A percentile compares a stretch with the other conserved stretches of the same genome.
Conservation (phyloP, 2,113 vertebrate genomes). For the Typhlomys cinereus region DNA sequence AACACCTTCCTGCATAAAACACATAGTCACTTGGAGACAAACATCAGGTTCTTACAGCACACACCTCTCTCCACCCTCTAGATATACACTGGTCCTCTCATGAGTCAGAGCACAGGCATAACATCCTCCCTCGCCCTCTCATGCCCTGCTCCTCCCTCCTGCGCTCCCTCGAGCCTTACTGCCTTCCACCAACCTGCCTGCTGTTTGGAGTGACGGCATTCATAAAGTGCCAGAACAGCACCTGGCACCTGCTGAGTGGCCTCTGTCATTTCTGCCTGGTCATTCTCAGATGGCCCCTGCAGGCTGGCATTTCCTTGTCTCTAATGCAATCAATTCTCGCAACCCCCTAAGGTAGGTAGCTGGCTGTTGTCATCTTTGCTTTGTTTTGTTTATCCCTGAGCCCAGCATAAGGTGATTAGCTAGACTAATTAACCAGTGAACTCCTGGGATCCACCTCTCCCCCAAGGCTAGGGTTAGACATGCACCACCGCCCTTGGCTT, state of each 20-base stretch:
- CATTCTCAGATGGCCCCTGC: neutral
- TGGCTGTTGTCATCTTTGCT: neutral
- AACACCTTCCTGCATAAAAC: neutral
- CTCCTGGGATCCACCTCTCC: too few species aligned
- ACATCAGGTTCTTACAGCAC: neutral
- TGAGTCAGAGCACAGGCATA: neutral
- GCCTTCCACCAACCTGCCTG: neutral
- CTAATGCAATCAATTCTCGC: neutral
- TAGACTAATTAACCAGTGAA: too few species aligned
- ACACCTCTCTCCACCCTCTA: neutral
- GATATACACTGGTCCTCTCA: neutral
- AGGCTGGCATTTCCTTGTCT: neutral
- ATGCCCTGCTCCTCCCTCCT: neutral
- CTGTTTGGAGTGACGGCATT: neutral
- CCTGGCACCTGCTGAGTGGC: neutral
- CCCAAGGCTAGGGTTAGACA: too few species aligned
- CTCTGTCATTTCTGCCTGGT: neutral
- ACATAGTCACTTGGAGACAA: neutral
- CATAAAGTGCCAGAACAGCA: neutral
- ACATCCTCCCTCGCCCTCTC: neutral
- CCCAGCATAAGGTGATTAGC: too few species aligned
- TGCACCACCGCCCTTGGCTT: too few species aligned
- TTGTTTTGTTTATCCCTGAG: too few species aligned
- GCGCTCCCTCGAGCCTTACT: neutral
- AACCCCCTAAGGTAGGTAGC: neutral